Evolutionary conservation across 2,888 invertebrate genomes (phyloP).

Genomic region (Ellobium chinense): DNA sequence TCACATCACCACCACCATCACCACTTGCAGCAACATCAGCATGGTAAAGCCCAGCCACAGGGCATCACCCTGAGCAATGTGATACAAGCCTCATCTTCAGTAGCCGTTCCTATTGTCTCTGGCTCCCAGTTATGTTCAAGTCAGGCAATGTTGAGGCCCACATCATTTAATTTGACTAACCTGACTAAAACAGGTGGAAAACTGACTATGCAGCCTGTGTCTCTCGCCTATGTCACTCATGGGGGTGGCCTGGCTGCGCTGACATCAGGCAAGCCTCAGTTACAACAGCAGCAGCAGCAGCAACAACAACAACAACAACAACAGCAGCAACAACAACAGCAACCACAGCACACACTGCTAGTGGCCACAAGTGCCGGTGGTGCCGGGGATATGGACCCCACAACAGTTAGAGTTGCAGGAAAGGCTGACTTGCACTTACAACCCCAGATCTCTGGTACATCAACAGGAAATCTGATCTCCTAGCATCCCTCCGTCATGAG

Average conservation of each 20-base stretch:
- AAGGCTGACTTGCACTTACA: slow-evolving; percentile 62
- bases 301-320: slow-evolving; percentile 49
- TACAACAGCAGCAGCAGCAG: slow-evolving; percentile 54
- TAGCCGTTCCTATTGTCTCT: slow-evolving; percentile 22
- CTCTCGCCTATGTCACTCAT: slow-evolving; percentile 64
- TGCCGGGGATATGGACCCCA: slow-evolving; percentile 20
- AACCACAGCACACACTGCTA: slow-evolving; percentile 57
- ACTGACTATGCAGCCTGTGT: slow-evolving; percentile 67
- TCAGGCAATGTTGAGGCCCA: slow-evolving; percentile 61
- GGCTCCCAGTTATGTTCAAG: slow-evolving; percentile 55
- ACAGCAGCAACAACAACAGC: slow-evolving; percentile 43
- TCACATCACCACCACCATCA: slow-evolving; percentile 39
- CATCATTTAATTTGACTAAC: slow-evolving; percentile 56
- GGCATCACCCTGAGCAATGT: slow-evolving; percentile 23
- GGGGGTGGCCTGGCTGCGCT: slow-evolving; percentile 55
- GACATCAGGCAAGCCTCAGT: slow-evolving; percentile 34
- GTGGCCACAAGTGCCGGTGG: slow-evolving; percentile 58
- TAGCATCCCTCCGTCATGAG: no score
- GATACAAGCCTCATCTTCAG: slow-evolving; percentile 14
- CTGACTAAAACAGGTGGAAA: slow-evolving; percentile 61
- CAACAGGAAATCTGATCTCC: slow-evolving; percentile 54
- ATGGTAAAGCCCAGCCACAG: not conserved
- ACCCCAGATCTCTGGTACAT: slow-evolving; percentile 53
- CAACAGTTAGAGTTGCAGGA: slow-evolving; percentile 51
- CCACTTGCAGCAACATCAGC: slow-evolving; percentile 41